phyloP scores from a whole-genome alignment of 2,113 vertebrate genomes.

The Myrmophylax atrothorax region DNA sequence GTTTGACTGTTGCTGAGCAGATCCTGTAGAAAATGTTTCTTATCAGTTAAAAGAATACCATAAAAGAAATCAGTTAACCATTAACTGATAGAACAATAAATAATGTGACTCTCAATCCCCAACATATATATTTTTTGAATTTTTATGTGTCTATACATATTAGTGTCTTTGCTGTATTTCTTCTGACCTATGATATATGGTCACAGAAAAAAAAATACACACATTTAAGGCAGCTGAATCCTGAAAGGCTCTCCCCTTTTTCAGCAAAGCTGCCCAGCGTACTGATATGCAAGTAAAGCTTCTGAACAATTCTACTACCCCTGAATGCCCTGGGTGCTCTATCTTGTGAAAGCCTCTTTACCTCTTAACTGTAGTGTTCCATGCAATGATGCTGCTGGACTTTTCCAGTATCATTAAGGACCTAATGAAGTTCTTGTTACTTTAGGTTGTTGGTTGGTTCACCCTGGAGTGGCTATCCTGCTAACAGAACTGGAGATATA shows the following conservation, averaged over 20 bases:
- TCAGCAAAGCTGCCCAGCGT: background rate
- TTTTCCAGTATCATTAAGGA: background rate
- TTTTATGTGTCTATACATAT: background rate
- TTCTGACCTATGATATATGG: background rate
- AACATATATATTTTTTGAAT: background rate
- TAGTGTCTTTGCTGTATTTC: background rate
- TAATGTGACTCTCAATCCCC: background rate
- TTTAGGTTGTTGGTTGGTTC: conserved; percentile 89
- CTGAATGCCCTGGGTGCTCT: background rate
- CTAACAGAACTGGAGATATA: conserved; percentile 87
- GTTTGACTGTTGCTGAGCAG: background rate
- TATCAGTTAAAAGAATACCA: background rate
- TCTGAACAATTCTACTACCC: background rate
- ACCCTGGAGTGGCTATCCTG: conserved; percentile 87
- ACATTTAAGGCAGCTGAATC: background rate
- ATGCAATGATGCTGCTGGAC: background rate
- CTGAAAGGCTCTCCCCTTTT: background rate
- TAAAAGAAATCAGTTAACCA: background rate
- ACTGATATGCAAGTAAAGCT: background rate
- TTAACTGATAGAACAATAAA: background rate
- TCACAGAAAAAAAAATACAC: background rate
- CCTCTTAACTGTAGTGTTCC: background rate
- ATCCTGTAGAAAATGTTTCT: background rate
- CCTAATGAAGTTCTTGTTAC: background rate
- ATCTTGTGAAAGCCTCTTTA: background rate